A percentile compares a stretch with the other conserved stretches of the same genome.
These are phyloP conservation scores for Drosophila flavopinicola DNA, from an alignment of 2,888 invertebrate genomes.

Conservation along the genomic window DNA sequence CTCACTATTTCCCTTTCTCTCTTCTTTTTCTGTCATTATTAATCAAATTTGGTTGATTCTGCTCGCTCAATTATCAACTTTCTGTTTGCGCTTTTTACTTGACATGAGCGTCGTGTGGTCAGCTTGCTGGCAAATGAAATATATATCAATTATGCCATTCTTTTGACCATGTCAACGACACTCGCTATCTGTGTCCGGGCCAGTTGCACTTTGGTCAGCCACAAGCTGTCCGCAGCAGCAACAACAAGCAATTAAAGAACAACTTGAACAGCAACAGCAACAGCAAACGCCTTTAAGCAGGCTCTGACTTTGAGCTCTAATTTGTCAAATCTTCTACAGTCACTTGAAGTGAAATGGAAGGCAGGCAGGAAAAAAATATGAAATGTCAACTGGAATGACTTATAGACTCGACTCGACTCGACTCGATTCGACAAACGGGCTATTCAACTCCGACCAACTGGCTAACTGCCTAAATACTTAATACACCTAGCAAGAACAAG, in stretches of 20 bases:
- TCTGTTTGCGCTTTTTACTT: constrained; percentile 4
- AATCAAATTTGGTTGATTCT: constrained; percentile 1
- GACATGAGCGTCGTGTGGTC: constrained; percentile 39
- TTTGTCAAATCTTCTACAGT: constrained; percentile 46
- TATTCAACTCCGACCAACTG: constrained; percentile 48
- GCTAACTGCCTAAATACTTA: constrained; percentile 73
- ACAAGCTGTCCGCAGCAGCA: constrained; percentile 51
- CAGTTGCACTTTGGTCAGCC: constrained; percentile 44
- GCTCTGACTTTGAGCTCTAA: constrained; percentile 27
- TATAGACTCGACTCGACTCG: too few species aligned
- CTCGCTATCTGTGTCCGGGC: constrained; percentile 34
- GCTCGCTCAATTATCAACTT: not conserved
- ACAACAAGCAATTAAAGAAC: constrained; percentile 46
- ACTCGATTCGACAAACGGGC: constrained; percentile 46
- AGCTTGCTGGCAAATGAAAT: constrained; percentile 37
- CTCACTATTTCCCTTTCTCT: not conserved
- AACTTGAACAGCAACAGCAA: constrained; percentile 27
- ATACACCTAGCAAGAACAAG: constrained; percentile 42
- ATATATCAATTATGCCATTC: constrained; percentile 51
- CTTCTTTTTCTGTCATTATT: constrained; percentile 16
- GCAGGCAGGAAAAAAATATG: constrained; percentile 40
- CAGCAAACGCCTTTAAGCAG: constrained; percentile 22
- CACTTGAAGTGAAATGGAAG: constrained; percentile 18
- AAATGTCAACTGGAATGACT: constrained; percentile 67
- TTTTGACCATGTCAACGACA: constrained; percentile 51